Conservation (phyloP, 2,113 vertebrate genomes). For the Mesoclemmys tuberculata region DNA sequence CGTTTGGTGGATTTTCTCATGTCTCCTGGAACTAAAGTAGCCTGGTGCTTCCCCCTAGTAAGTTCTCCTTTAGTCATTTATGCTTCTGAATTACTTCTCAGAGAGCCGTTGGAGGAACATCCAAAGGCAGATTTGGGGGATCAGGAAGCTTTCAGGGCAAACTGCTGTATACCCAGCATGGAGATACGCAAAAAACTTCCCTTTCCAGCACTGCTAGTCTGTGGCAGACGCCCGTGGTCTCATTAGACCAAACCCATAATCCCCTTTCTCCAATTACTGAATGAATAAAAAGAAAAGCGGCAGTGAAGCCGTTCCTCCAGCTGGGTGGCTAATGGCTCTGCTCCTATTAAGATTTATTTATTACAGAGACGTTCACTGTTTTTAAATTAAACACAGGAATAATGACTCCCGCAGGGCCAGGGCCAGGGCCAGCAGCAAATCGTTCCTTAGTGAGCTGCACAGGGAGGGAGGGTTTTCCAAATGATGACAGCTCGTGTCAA, state of each 20-base stretch:
- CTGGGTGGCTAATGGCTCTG: neutral
- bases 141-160: neutral
- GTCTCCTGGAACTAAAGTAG: neutral
- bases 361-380: neutral
- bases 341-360: constrained; percentile 26
- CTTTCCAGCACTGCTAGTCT: neutral
- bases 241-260: neutral
- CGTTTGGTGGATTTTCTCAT: neutral
- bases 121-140: neutral
- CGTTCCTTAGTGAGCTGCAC: neutral
- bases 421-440: neutral
- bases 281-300: neutral
- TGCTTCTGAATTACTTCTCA: neutral
- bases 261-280: neutral
- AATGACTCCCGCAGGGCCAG: neutral
- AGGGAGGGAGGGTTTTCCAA: neutral
- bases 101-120: neutral
- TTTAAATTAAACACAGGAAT: constrained; percentile 4
- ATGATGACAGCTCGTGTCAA: neutral
- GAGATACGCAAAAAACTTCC: neutral
- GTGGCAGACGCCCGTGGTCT: neutral
- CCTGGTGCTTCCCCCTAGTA: neutral
- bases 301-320: neutral
- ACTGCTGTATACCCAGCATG: neutral
- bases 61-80: neutral